phyloP scores from a whole-genome alignment of 64 coral and sea anemone genomes.

The Actinia tenebrosa region DNA sequence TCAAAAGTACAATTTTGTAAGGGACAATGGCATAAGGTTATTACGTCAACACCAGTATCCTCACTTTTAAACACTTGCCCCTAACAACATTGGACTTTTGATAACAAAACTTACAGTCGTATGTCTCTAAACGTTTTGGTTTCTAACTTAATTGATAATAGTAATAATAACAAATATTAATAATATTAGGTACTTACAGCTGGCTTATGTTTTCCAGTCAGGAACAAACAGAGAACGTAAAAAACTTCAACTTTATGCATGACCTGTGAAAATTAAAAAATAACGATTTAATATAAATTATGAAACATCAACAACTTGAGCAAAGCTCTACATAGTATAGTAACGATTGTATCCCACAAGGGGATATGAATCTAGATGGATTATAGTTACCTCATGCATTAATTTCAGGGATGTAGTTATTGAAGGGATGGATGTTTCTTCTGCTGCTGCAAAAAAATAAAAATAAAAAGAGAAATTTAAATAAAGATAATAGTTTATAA shows the following conservation, averaged over 20 bases:
- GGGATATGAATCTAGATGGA: no score
- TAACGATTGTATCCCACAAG: no score
- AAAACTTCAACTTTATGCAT: conserved; percentile 94
- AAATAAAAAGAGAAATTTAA: not conserved
- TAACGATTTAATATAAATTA: not conserved
- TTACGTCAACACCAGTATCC: no score
- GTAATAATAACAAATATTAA: not conserved
- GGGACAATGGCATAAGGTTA: no score
- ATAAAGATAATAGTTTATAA: not conserved
- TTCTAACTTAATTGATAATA: not conserved
- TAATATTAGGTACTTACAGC: conserved; percentile 18
- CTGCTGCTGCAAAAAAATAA: conserved; percentile 14
- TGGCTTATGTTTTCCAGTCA: conserved; percentile 87
- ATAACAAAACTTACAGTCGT: no score
- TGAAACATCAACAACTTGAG: no score
- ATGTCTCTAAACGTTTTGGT: no score
- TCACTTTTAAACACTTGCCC: no score
- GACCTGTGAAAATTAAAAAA: conserved; percentile 21
- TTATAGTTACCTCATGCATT: conserved; percentile 33
- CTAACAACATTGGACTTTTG: no score
- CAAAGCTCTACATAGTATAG: no score
- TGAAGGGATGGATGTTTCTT: conserved; percentile 23
- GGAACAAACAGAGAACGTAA: conserved; percentile 87
- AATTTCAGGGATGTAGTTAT: conserved; percentile 25
- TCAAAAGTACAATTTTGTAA: no score